These are phyloP conservation scores for Amphiura filiformis DNA, from an alignment of 35 echinoderm and acorn worm species.

Conservation along the genomic window DNA sequence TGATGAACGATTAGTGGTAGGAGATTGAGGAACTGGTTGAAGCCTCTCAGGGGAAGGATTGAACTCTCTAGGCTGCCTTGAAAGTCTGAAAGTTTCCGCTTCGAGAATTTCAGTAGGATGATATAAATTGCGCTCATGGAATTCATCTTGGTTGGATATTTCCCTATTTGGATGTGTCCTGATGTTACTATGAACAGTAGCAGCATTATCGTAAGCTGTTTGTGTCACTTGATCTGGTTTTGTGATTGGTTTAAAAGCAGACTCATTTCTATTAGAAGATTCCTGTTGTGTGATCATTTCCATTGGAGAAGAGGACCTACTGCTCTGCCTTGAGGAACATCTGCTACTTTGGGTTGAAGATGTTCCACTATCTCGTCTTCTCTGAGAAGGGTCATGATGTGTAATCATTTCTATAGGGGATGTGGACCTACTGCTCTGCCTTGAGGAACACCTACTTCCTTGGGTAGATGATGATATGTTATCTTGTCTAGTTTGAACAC, in stretches of 20 bases:
- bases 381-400: background rate
- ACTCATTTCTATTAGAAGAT: too few relatives aligned
- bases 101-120: background rate
- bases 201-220: background rate
- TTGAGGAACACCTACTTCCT: background rate
- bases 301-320: background rate
- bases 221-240: background rate
- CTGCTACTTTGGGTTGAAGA: background rate
- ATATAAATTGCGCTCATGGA: background rate
- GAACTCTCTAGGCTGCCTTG: conserved; percentile 22
- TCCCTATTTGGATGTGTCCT: background rate
- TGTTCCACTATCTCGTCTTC: background rate
- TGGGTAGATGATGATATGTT: background rate
- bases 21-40: background rate
- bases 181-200: background rate
- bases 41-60: conserved; percentile 17
- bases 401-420: background rate
- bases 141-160: background rate
- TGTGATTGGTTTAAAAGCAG: background rate
- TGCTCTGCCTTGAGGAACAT: background rate
- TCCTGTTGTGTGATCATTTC: too few relatives aligned
- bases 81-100: conserved; percentile 11
- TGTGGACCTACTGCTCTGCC: background rate
- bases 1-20: background rate
- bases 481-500: background rate